phyloP scores from a whole-genome alignment of 2,113 vertebrate genomes.

The Syngnathus floridae region DNA sequence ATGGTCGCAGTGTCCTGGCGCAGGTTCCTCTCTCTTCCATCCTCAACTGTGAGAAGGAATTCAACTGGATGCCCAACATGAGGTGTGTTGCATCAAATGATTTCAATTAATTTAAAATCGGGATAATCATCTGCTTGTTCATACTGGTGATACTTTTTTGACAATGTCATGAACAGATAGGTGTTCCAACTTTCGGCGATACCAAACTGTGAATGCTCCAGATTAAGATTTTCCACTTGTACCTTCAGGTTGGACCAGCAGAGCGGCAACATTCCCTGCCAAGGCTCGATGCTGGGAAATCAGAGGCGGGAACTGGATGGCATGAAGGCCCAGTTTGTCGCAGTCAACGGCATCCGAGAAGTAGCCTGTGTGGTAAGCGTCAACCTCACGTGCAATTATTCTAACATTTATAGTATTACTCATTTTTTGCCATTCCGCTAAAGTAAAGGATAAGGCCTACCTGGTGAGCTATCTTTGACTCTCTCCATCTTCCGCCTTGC shows the following conservation, averaged over 20 bases:
- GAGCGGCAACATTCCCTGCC: constrained; percentile 67
- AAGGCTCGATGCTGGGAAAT: constrained; percentile 75
- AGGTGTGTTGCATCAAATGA: constrained; percentile 60
- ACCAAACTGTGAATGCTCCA: not conserved
- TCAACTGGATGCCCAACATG: constrained; percentile 72
- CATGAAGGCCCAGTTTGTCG: constrained; percentile 94
- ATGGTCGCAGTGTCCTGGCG: constrained; percentile 74
- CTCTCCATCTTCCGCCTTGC: not conserved
- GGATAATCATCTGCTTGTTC: too few relatives aligned
- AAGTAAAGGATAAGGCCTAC: not conserved
- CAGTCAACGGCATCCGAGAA: constrained; percentile 92
- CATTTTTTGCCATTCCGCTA: not conserved
- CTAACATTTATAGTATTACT: not conserved
- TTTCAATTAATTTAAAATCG: too few relatives aligned
- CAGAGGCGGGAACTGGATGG: constrained; percentile 91
- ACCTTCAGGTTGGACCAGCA: constrained; percentile 83
- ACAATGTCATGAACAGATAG: too few relatives aligned
- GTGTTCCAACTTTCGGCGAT: not conserved
- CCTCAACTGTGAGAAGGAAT: constrained; percentile 72
- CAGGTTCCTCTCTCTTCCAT: constrained; percentile 82
- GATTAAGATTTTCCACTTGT: not conserved
- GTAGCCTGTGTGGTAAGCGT: constrained; percentile 88
- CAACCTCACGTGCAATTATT: not conserved
- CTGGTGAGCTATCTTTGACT: not conserved
- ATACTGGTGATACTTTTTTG: too few relatives aligned